phyloP scores from a whole-genome alignment of 2,888 invertebrate species.

The Gerris lacustris region DNA sequence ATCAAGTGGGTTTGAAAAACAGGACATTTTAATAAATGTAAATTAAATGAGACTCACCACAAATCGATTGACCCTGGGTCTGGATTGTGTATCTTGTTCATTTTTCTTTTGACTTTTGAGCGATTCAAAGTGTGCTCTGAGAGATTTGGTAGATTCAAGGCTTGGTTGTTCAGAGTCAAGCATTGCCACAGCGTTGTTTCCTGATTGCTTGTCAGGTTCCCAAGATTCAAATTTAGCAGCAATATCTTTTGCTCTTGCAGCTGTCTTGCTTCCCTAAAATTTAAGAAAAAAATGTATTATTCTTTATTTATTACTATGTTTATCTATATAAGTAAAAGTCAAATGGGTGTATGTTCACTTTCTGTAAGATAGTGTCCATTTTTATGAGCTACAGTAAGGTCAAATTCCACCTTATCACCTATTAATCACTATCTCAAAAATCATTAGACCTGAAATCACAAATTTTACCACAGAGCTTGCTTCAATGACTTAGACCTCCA shows the following conservation, averaged over 20 bases:
- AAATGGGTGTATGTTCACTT: neutral
- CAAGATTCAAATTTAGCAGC: slow-evolving; percentile 81
- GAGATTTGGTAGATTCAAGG: slow-evolving; percentile 67
- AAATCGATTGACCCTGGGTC: slow-evolving; percentile 75
- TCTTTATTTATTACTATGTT: neutral
- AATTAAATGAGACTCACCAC: slow-evolving; percentile 55
- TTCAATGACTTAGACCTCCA: too few species aligned
- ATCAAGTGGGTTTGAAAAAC: too few species aligned
- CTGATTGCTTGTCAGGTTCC: slow-evolving; percentile 49
- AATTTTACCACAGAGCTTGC: too few species aligned
- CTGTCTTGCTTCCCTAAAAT: slow-evolving; percentile 47
- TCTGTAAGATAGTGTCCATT: too few species aligned
- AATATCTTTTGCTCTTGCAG: slow-evolving; percentile 70
- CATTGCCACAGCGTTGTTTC: slow-evolving; percentile 39
- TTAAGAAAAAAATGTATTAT: slow-evolving; percentile 31
- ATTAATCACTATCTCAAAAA: too few species aligned
- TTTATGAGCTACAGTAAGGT: too few species aligned
- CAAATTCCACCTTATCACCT: too few species aligned
- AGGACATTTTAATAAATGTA: too few species aligned
- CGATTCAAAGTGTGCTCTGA: slow-evolving; percentile 65
- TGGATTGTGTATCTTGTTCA: slow-evolving; percentile 38
- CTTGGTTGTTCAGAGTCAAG: slow-evolving; percentile 46
- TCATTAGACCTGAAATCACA: too few species aligned
- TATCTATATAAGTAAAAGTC: neutral
- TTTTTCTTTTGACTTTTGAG: slow-evolving; percentile 48